Evolutionary conservation across 2,888 invertebrate species (phyloP).

Genomic region (Agapostemon virescens): DNA sequence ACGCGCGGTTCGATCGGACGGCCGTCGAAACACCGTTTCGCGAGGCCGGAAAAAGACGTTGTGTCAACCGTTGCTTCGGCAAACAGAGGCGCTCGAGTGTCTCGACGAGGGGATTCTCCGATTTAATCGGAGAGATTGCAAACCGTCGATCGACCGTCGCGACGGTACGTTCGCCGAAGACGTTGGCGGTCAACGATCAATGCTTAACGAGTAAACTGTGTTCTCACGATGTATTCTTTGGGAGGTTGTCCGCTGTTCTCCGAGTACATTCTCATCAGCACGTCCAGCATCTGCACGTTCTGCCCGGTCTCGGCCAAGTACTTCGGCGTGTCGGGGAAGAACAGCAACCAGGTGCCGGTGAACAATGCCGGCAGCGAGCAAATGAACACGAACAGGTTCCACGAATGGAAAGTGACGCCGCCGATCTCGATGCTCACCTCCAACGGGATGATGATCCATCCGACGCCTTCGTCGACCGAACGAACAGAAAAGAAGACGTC

Average conservation of each 20-base stretch:
- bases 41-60: not conserved
- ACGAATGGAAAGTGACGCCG: slow-evolving; percentile 86
- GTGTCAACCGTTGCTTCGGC: not conserved
- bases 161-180: not conserved
- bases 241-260: slow-evolving; percentile 84
- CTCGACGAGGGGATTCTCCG: not conserved
- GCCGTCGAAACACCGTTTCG: not conserved
- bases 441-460: slow-evolving; percentile 89
- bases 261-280: slow-evolving; percentile 85
- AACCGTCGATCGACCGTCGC: not conserved
- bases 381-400: slow-evolving; percentile 90
- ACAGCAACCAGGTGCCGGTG: slow-evolving; percentile 85
- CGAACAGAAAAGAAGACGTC: not conserved
- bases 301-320: slow-evolving; percentile 90
- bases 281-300: slow-evolving; percentile 86
- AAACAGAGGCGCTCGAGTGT: not conserved
- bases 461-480: slow-evolving; percentile 83
- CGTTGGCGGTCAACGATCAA: not conserved
- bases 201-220: slow-evolving; percentile 3
- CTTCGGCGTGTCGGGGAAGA: slow-evolving; percentile 91
- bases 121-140: not conserved
- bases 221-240: slow-evolving; percentile 74
- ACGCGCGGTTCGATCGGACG: not conserved
- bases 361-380: slow-evolving; percentile 86
- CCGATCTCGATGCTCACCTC: slow-evolving; percentile 82